phyloP scores from a whole-genome alignment of 2,113 vertebrate species.

The Falcunculus frontatus region DNA sequence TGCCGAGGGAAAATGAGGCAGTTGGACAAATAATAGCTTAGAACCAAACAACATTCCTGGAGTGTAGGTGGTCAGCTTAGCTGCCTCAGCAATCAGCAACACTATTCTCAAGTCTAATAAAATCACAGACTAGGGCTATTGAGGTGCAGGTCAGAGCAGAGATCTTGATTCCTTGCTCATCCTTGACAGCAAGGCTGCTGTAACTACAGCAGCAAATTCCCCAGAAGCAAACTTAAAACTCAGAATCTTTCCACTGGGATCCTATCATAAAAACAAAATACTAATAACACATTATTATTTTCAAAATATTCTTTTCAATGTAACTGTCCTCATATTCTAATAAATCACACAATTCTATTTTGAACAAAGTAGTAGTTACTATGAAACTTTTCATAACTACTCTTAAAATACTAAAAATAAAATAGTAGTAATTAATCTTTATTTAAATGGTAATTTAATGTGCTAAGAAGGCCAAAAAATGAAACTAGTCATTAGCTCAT shows the following conservation, averaged over 20 bases:
- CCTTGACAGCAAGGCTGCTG: not conserved
- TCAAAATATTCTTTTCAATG: not conserved
- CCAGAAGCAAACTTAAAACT: not conserved
- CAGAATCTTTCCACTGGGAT: not conserved
- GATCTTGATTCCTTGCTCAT: not conserved
- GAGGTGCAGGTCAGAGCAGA: not conserved
- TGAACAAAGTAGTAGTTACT: constrained; percentile 38
- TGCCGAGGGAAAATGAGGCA: not conserved
- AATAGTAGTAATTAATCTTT: constrained; percentile 51
- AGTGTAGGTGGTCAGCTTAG: not conserved
- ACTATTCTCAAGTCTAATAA: not conserved
- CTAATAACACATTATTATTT: not conserved
- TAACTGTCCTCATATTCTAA: not conserved
- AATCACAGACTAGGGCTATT: not conserved
- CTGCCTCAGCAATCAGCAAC: not conserved
- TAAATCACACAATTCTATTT: not conserved
- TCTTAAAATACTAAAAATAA: constrained; percentile 59
- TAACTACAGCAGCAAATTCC: not conserved
- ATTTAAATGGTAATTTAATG: constrained; percentile 60
- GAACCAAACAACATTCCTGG: not conserved
- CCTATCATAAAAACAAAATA: not conserved
- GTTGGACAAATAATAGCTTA: not conserved
- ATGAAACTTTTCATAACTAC: constrained; percentile 54
- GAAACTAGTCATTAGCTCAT: constrained; percentile 54
- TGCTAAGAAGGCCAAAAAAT: constrained; percentile 40